Conservation (phyloP, 2,888 invertebrate genomes). For the Cerastis rubricosa region DNA sequence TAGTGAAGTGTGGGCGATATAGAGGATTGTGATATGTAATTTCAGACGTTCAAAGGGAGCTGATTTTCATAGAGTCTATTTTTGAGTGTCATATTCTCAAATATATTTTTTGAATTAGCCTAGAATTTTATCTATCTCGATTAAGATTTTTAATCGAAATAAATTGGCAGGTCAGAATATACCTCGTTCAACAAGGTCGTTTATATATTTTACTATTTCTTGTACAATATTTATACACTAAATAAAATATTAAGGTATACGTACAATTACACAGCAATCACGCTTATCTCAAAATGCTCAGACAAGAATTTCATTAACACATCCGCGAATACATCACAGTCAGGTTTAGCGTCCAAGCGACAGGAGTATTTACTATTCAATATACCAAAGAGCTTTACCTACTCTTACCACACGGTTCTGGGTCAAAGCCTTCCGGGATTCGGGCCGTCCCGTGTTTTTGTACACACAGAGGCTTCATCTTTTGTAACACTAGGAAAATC, state of each 20-base stretch:
- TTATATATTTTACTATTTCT: background rate
- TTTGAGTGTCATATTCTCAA: too few relatives aligned
- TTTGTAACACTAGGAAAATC: background rate
- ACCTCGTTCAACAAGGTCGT: background rate
- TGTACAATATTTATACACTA: background rate
- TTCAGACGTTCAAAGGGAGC: background rate
- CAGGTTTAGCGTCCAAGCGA: background rate
- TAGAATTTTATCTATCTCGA: background rate
- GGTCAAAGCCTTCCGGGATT: slow-evolving; percentile 4
- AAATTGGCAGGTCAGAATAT: background rate
- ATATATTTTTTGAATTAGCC: background rate
- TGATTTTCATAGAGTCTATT: background rate
- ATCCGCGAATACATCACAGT: background rate
- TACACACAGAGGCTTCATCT: background rate
- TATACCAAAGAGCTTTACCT: slow-evolving; percentile 1
- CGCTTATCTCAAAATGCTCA: background rate
- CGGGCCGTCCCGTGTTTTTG: slow-evolving; percentile 8
- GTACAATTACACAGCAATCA: background rate
- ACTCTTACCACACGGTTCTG: slow-evolving; percentile 21
- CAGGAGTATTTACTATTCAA: slow-evolving; percentile 6
- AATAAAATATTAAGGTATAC: background rate
- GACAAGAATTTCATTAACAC: background rate
- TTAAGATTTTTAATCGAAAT: background rate
- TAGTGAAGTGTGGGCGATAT: background rate
- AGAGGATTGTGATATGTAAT: background rate